These are phyloP conservation scores for Phengaris arion DNA, from an alignment of 2,888 invertebrate species.

Conservation along the genomic window DNA sequence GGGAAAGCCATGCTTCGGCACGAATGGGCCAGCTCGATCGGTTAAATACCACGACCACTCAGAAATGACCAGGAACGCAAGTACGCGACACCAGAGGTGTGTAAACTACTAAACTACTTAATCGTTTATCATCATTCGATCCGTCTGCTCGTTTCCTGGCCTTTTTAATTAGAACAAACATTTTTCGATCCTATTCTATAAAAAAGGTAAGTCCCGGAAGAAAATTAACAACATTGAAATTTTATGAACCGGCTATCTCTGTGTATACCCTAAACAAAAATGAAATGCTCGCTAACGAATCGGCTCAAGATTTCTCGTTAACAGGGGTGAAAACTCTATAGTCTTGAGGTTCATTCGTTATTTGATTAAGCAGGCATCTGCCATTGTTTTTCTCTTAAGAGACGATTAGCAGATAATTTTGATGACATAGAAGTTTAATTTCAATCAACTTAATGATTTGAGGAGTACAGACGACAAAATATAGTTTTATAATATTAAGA, in stretches of 20 bases:
- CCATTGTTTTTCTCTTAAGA: conserved; percentile 54
- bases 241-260: conserved; percentile 31
- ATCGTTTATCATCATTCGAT: too few species aligned
- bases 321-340: conserved; percentile 63
- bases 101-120: too few species aligned
- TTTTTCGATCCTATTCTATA: too few species aligned
- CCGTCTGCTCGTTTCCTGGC: too few species aligned
- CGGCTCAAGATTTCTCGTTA: conserved; percentile 72
- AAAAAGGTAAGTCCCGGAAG: background rate
- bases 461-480: conserved; percentile 7
- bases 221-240: background rate
- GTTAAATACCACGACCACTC: too few species aligned
- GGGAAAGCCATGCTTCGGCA: too few species aligned
- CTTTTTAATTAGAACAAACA: too few species aligned
- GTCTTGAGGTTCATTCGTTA: conserved; percentile 68
- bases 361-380: conserved; percentile 67
- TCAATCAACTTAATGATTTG: conserved; percentile 16
- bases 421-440: conserved; percentile 24
- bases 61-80: too few species aligned
- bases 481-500: too few species aligned
- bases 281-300: conserved; percentile 60
- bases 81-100: too few species aligned
- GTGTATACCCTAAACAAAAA: conserved; percentile 44
- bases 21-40: too few species aligned
- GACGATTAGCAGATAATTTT: conserved; percentile 35